Evolutionary conservation across 2,888 invertebrate genomes (phyloP).

Genomic region (Dugesia japonica): DNA sequence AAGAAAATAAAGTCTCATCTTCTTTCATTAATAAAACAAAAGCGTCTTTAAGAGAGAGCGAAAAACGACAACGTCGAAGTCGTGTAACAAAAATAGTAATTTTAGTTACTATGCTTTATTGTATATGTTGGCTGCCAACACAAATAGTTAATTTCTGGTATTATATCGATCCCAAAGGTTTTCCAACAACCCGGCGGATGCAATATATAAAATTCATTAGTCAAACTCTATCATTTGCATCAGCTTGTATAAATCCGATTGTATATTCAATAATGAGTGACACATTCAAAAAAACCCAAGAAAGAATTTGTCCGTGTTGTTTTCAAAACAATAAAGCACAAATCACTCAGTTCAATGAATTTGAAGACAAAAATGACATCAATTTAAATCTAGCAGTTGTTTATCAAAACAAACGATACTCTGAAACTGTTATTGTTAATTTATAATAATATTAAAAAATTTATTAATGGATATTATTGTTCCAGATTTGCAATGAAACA

Average conservation of each 20-base stretch:
- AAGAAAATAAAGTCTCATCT: not conserved
- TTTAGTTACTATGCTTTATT: conserved; percentile 29
- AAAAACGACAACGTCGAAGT: conserved; percentile 27
- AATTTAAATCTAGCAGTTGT: not conserved
- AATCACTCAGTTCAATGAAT: not conserved
- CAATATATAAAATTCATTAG: conserved; percentile 29
- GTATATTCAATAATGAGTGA: conserved; percentile 32
- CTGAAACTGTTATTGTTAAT: not conserved
- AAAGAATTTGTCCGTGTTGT: conserved; percentile 7
- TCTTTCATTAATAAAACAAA: conserved; percentile 6
- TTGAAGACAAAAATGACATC: not conserved
- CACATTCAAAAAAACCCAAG: conserved; percentile 27
- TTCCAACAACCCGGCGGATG: conserved; percentile 28
- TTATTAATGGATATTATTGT: not conserved
- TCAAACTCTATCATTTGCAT: conserved; percentile 31
- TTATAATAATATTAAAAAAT: not conserved
- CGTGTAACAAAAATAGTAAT: conserved; percentile 32
- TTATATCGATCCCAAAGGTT: conserved; percentile 26
- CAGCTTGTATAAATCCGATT: conserved; percentile 32
- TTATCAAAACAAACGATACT: not conserved
- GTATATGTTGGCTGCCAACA: conserved; percentile 32
- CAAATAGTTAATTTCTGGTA: conserved; percentile 32
- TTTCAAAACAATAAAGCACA: not conserved
- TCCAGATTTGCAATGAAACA: not conserved
- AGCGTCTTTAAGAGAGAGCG: not conserved